phyloP scores from a whole-genome alignment of 2,797 vertebrate species.

The Silurus aristotelis region DNA sequence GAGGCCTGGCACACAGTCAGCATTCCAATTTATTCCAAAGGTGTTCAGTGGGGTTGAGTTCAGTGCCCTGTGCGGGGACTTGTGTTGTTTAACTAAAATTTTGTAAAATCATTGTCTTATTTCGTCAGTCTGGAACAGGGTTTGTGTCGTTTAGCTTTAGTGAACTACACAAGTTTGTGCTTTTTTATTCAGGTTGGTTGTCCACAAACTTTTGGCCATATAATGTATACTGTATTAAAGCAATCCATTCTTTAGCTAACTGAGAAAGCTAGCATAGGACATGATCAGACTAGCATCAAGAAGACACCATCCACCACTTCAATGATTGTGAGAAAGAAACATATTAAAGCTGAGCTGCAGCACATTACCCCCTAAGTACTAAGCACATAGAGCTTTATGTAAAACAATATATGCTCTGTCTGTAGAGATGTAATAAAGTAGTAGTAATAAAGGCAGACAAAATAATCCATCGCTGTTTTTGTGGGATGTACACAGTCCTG shows the following conservation, averaged over 20 bases:
- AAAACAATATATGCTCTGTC: neutral
- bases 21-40: too few species aligned
- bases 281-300: neutral
- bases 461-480: neutral
- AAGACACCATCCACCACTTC: neutral
- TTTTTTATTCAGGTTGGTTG: too few species aligned
- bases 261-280: neutral
- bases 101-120: too few species aligned
- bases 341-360: neutral
- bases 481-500: neutral
- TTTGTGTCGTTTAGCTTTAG: neutral
- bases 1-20: too few species aligned
- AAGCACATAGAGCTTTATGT: neutral
- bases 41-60: too few species aligned
- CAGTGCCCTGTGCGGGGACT: too few species aligned
- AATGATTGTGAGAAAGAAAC: neutral
- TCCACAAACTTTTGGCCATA: neutral
- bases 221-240: neutral
- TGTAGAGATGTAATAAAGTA: neutral
- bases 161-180: neutral
- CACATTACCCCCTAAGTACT: neutral
- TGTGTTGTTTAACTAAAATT: too few species aligned
- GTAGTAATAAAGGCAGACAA: neutral
- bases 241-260: neutral
- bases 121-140: too few species aligned